Base-by-base conservation (phyloP, 2,113 vertebrate species). In the Cynoglossus semilaevis region DNA sequence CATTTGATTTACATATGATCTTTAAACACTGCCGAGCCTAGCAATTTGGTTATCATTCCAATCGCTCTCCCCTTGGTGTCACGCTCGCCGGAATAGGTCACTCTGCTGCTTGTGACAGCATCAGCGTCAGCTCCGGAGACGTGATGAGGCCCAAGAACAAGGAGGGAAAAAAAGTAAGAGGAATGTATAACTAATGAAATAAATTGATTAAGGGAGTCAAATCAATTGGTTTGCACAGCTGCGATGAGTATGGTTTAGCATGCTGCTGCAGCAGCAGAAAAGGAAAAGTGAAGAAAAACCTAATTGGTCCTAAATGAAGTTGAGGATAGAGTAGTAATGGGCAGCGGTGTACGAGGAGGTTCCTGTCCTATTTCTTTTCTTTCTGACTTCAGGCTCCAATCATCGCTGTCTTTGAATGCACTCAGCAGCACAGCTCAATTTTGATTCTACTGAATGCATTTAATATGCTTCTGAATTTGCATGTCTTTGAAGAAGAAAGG, bases 1-100 rank as follows among this genome's bases (percentile, higher is more conserved):
- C 93, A 93, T 94, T 95, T 94, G 93, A 96, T 97, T 96, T 97
- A 94, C 94, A 95, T 96, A 93, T 95, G 94, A 96, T 96, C 94
- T 96, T 96, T 96, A 95, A 95, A 94, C 92, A 91, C 87, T 72
- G 84, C 83, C 87, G 81, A 84, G 79, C 89, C 81, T 74, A 79
- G 91, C 89, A 90, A 91, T 93, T 93, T 92, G 91, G 91, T 95
- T 95, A 94, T 94, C 94, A 95, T 95, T 96, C 94, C 92, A 85
- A 92, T 90, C 82, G 88, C 87, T 88, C 90, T 86, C 88, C 80
- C 57, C 90, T 81, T 80, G 88, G 91, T 91, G 92, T 93, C 87
- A 80, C 87, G 22, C 22, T 29, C 22, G 88, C 90, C 85, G 85
- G 81, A 91, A 94, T 93, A 92, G 91, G 93, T 93, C 91, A 91